Evolutionary conservation across 2,113 vertebrate species (phyloP).

Genomic region (Paratilapia polleni): DNA sequence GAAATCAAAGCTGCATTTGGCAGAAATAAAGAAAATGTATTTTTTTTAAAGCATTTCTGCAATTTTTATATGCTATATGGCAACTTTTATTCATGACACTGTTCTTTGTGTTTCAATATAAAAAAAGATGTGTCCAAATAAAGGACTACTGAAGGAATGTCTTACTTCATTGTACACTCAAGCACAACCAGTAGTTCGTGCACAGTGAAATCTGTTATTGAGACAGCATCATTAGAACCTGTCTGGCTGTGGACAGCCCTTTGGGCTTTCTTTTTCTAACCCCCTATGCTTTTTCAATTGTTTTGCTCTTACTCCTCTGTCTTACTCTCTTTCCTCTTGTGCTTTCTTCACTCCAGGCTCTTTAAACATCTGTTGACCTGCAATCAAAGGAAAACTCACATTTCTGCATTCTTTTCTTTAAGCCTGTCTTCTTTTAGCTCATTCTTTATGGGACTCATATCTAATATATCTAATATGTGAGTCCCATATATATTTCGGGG

Average conservation of each 20-base stretch:
- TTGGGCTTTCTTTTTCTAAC: constrained; percentile 3
- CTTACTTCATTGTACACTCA: constrained; percentile 14
- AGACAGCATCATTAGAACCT: constrained; percentile 55
- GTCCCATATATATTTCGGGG: too few relatives aligned
- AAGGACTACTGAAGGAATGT: not conserved
- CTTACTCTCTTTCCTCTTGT: not conserved
- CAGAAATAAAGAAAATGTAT: not conserved
- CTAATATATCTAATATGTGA: too few relatives aligned
- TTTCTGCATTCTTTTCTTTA: constrained; percentile 5
- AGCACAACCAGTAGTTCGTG: constrained; percentile 20
- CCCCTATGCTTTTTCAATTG: constrained; percentile 20
- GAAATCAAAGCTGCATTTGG: not conserved
- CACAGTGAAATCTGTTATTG: constrained; percentile 43
- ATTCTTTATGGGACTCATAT: not conserved
- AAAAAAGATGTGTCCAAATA: not conserved
- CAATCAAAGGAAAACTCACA: constrained; percentile 30
- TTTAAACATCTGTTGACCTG: constrained; percentile 27
- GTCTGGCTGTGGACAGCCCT: constrained; percentile 39
- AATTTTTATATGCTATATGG: not conserved
- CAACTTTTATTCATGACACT: not conserved
- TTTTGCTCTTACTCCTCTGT: constrained; percentile 22
- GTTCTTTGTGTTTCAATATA: not conserved
- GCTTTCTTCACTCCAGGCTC: constrained; percentile 11
- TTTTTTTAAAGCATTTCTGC: not conserved
- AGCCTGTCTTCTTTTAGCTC: not conserved